Base-by-base conservation (phyloP, 2,113 vertebrate genomes). In the Corythornis madagascariensis region DNA sequence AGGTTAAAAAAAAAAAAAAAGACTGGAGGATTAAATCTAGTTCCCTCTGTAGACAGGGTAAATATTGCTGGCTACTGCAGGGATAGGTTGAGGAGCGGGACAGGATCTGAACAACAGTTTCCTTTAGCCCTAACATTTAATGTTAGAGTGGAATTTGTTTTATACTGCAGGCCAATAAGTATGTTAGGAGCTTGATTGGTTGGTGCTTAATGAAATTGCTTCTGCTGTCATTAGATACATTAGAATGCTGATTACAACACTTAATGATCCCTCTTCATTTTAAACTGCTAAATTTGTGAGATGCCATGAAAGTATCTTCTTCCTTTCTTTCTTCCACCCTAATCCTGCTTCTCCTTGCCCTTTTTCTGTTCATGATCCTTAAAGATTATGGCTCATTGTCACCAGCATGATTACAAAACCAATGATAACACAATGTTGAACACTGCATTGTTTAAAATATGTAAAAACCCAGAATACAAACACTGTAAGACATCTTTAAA, bases 171-270 rank as follows among this genome's bases (percentile, higher is more conserved):
- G 85, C 91, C 88, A 95, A 19, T 93, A 96, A 93, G 92, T 69
- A 71, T 65, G 78, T 60, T 81, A 89, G 91, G 75, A 96, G 59
- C 78, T 90, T 95, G 82, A 94, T 88, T 92, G 85, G 91, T 89
- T 90, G 63, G 47, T 91, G 85, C 69, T 93, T 96, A 95, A 94
- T 95, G 91, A 96, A 96, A 95, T 96, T 95, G 93, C 94, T 81
- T 77, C 67, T 94, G 89, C 92, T 96, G 96, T 93, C 90, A 93
- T 93, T 94, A 90, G 83, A 88, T 93, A 95, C 92, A 92, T 94
- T 94, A 95, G 90, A 90, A 89, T 83, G 94, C 66, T 73, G 70
- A 95, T 93, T 92, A 95, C 96, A 96, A 95, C 61, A 88, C 77
- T 93, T 95, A 95, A 96, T 94, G 83, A 94, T 83, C 69, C 63